Percentiles rank a stretch among this genome's conserved stretches.
These are phyloP conservation scores for Colaptes auratus DNA, from an alignment of 2,113 vertebrate genomes.

Conservation along the genomic window DNA sequence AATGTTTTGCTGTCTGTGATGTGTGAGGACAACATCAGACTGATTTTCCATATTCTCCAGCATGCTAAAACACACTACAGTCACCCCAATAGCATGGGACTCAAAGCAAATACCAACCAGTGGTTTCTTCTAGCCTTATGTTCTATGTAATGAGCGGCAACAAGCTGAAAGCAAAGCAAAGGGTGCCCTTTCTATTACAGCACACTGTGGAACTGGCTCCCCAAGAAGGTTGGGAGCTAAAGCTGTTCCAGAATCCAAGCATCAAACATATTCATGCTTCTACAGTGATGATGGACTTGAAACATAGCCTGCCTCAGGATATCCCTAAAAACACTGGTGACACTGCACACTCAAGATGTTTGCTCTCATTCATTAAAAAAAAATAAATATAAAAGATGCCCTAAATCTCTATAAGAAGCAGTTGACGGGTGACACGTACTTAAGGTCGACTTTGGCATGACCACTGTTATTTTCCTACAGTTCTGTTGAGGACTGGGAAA, in stretches of 20 bases:
- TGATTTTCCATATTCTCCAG: rapidly evolving
- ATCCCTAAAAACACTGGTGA: not conserved
- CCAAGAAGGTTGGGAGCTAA: not conserved
- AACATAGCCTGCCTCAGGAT: not conserved
- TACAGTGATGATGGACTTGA: not conserved
- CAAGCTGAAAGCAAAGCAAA: not conserved
- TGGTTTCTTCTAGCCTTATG: not conserved
- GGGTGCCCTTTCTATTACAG: not conserved
- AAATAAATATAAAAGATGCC: not conserved
- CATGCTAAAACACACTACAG: not conserved
- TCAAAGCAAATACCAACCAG: not conserved
- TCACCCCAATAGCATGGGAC: not conserved
- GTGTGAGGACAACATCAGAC: rapidly evolving
- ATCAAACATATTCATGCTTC: not conserved
- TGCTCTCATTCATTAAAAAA: not conserved
- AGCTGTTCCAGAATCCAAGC: not conserved
- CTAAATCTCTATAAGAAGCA: not conserved
- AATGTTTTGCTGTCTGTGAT: not conserved
- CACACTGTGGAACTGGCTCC: not conserved
- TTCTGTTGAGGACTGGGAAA: not conserved
- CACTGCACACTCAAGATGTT: not conserved
- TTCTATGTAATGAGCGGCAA: rapidly evolving
- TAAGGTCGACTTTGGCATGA: not conserved
- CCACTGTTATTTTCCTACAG: not conserved
- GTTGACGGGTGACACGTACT: not conserved